Base-by-base conservation (phyloP, 2,797 vertebrate genomes). In the Nannoperca australis region DNA sequence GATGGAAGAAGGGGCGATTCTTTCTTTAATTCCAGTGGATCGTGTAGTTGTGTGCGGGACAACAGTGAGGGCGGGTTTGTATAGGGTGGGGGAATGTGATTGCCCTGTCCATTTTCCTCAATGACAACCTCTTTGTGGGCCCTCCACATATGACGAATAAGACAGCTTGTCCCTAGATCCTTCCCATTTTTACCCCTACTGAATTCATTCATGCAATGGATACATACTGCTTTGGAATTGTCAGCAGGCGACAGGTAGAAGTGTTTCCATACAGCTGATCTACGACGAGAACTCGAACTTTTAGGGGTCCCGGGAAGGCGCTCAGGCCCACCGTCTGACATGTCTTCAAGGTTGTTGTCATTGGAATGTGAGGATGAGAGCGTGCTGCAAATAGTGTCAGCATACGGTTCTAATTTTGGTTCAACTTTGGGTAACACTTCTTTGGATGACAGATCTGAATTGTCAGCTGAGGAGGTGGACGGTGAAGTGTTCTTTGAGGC, bases 161-260 rank as follows among this genome's bases (percentile, higher is more conserved):
- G 97, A 91, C 98, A 99, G 91, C 98, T 99, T 0, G 98, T 99
- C 77, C 97, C 98, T 45, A 99, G 91, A 88, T 99, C 98, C 93
- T 99, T 99, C 5, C 97, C 98, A 40, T 99, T 99, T 95, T 99
- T 99, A 3, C 98, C 98, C 38, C 98, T 90, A 87, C 98, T 99
- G 89, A 99, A 99, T 91, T 98, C 98, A 76, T 99, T 99, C 97
- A 97, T 97, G 89, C 98, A 99, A 81, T 99, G 98, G 84, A 99
- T 95, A 53, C 98, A 99, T 36, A 99, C 98, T 5, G 98, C 98
- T 95, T 99, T 99, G 81, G 98, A 99, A 90, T 93, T 99, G 91
- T 99, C 98, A 49, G 95, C 89, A 44, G 98, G 98, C 0, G 98
- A 99, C 84, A 99, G 94, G 92, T 99, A 99, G 86, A 99, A 99